Percentiles rank a stretch among this genome's conserved stretches.
phyloP scores from a whole-genome alignment of 2,797 vertebrate species.

The Podarcis siculus region DNA sequence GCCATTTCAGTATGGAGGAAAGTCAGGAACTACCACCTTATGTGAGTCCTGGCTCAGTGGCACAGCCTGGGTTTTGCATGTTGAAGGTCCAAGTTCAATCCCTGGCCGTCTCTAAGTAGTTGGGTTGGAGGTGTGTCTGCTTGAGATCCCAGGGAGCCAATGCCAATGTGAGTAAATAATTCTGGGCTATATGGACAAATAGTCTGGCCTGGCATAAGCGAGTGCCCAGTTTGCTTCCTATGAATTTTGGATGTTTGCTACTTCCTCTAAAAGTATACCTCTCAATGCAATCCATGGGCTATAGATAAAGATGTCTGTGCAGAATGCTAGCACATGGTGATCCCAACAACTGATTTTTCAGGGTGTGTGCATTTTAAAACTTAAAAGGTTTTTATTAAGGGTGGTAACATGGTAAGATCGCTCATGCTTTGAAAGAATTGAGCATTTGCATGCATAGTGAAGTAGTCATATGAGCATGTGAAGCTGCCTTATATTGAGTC shows the following conservation, averaged over 20 bases:
- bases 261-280: neutral
- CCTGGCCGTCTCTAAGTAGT: no score
- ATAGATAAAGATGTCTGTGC: neutral
- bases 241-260: neutral
- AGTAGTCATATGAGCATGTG: neutral
- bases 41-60: no score
- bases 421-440: neutral
- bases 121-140: neutral
- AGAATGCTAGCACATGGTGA: neutral
- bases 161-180: neutral
- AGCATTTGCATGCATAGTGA: neutral
- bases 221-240: neutral
- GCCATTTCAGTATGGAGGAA: neutral
- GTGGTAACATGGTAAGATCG: neutral
- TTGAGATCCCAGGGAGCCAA: neutral
- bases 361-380: neutral
- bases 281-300: neutral
- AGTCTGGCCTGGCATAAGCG: neutral
- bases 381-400: neutral
- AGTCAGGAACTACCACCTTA: neutral
- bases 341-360: neutral
- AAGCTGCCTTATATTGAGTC: neutral
- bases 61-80: neutral
- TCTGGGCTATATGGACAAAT: neutral
- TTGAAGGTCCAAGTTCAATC: neutral